These are phyloP conservation scores for Phycodurus eques DNA, from an alignment of 2,113 vertebrate genomes.

Conservation along the genomic window DNA sequence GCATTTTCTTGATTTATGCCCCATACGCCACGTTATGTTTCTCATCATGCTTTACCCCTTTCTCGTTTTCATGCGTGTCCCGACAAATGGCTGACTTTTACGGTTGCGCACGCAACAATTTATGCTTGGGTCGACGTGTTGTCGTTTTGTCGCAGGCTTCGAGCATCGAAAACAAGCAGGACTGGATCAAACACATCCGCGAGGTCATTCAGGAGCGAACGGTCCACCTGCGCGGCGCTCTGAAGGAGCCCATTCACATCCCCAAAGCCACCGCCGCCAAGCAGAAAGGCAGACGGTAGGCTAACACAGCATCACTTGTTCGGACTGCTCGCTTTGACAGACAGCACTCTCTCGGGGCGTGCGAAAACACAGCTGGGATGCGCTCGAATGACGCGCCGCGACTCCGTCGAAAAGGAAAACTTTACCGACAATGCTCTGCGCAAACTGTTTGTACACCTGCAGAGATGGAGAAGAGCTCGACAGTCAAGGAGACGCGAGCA, in stretches of 20 bases:
- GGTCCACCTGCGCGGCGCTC: conserved; percentile 91
- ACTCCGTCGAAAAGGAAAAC: not conserved
- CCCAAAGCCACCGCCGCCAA: conserved; percentile 90
- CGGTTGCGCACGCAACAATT: not conserved
- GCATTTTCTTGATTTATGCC: not conserved
- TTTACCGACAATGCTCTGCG: not conserved
- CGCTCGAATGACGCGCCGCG: not conserved
- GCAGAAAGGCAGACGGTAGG: conserved; percentile 89
- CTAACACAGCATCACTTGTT: not conserved
- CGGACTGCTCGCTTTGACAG: not conserved
- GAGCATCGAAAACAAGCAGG: conserved; percentile 98
- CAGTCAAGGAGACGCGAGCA: conserved; percentile 97
- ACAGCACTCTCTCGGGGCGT: not conserved
- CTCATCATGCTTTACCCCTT: not conserved
- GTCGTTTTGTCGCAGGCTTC: conserved; percentile 78
- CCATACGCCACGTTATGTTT: too few relatives aligned
- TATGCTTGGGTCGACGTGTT: not conserved
- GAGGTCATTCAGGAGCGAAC: conserved; percentile 98
- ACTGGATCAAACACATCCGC: conserved; percentile 99
- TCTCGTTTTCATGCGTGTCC: not conserved
- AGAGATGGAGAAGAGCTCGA: conserved; percentile 97
- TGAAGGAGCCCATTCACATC: conserved; percentile 98
- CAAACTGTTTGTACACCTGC: conserved; percentile 26
- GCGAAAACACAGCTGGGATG: not conserved
- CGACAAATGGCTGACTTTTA: not conserved